These are phyloP conservation scores for Ictalurus furcatus DNA, from an alignment of 2,113 vertebrate species.

Conservation along the genomic window DNA sequence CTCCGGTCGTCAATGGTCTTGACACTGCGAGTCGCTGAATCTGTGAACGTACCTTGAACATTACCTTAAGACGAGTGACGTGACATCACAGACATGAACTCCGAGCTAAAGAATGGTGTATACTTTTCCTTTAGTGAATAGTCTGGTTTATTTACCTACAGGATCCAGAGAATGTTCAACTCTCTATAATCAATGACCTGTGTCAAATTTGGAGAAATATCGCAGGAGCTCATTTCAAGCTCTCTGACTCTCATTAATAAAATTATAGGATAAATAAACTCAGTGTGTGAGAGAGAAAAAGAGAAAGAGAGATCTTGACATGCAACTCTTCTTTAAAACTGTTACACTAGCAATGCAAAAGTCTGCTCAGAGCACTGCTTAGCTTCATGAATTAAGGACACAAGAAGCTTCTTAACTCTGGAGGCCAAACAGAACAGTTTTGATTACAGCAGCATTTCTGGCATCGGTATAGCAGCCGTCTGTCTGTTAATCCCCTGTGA, in stretches of 20 bases:
- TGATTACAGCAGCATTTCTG: slow-evolving; percentile 15
- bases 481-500: slow-evolving; percentile 54
- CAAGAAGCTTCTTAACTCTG: slow-evolving; percentile 2
- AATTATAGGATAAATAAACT: background rate
- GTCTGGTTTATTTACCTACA: background rate
- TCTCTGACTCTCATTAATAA: background rate
- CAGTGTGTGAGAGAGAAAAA: background rate
- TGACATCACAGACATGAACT: background rate
- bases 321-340: background rate
- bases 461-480: slow-evolving; percentile 29
- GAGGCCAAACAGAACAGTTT: background rate
- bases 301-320: background rate
- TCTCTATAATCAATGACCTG: background rate
- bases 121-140: too few relatives aligned
- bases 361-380: background rate
- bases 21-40: too few relatives aligned
- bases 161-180: background rate
- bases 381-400: background rate
- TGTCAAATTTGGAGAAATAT: background rate
- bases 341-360: background rate
- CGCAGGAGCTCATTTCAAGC: background rate
- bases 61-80: background rate
- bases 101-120: background rate
- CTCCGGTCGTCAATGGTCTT: too few relatives aligned
- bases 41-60: too few relatives aligned